Base-by-base conservation (phyloP, 2,113 vertebrate genomes). In the Strigops habroptila region DNA sequence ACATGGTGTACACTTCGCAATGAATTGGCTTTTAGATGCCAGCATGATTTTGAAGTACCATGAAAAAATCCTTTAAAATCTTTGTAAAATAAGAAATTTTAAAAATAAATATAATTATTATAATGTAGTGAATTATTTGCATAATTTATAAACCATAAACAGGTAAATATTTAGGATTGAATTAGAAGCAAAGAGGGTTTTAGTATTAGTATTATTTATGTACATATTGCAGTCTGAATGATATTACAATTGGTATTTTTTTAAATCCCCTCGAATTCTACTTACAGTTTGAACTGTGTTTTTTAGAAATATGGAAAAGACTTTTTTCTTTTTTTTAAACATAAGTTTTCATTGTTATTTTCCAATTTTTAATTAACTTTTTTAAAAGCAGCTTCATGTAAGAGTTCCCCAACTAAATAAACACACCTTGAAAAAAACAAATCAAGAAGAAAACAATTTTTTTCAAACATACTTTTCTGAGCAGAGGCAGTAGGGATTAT, bases 201-300 rank as follows among this genome's bases (percentile, higher is more conserved):
- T 48, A 52, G 1, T 35, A 27, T 21, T 28, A 35, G 5, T 73
- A 62, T 24, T 39, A 30, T 44, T 53, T 57, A 24, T 33, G 1
- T 7, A 52, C 0, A 3, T 57, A 14, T 8, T 43, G 35, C 62
- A 74, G 2, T 67, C 14, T 44, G 7, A 65, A 71, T 37, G 1
- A 43, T 5, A 30, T 30, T 55, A 64, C 7, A 76, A 37, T 18
- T 33, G 1, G 0, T 57, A n/a, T 43, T 65, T 87, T 74, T n/a
- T 12, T 10, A 52, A 70, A 69, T 35, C 1, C 1, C 2, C 1
- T 83, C 22, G 15, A 65, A 22, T 63, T 49, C 16, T 19, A 22
- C 2, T 3, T 41, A 12, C 1, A 33, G 1, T 48, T 81, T 67
- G 14, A 3, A 39, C 18, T 9, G 0, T 0, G 0, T 4, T 28